Evolutionary conservation across 2,888 invertebrate species (phyloP), one percentile per base, ranked within the genome.

Genomic region (Artemia sinica): DNA sequence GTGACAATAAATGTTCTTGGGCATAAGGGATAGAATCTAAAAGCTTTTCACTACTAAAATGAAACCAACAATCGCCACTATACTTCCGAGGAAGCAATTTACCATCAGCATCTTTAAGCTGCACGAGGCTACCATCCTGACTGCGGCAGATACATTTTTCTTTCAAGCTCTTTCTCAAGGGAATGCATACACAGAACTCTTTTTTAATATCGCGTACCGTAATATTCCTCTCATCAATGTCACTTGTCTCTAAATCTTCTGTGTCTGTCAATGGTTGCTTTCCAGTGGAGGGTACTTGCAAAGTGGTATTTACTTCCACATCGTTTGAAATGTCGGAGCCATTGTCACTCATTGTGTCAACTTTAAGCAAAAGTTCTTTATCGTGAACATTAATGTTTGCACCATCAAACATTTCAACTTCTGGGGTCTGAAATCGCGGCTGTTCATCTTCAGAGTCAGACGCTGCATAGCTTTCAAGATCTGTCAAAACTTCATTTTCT

Each of bases 381-480:
- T 58, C 63, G 1, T 28, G n/a, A n/a, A 58, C 11, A 58, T 68
- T 68, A 11, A 68, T 70, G 66, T 58, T 70, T 10, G 63, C n/a
- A 28, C 70, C 66, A 18, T 58, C 66, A 41, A 68, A 68, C 50
- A 70, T 66, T n/a, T 70, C 68, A 12, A 70, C 66, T 9, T 70
- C 70, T 49, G 70, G 70, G 10, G 70, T 70, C 58, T 58, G 51
- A 12, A 50, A 49, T 63, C 67, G 63, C 72, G 75, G 75, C 49
- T 73, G 72, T 70, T 75, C 75, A 18, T 77, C 78, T 51, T 76
- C 75, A 9, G 63, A 58, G 66, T 74, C 74, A 12, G 73, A 73
- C 52, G 77, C 70, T 66, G 79, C 80, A 67, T 81, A 74, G 74
- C 82, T 83, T 75, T 84, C 83, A 68, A 80, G 75, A 74, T 84